These are phyloP conservation scores for Azemiops feae DNA, from an alignment of 2,113 vertebrate genomes.

Conservation along the genomic window DNA sequence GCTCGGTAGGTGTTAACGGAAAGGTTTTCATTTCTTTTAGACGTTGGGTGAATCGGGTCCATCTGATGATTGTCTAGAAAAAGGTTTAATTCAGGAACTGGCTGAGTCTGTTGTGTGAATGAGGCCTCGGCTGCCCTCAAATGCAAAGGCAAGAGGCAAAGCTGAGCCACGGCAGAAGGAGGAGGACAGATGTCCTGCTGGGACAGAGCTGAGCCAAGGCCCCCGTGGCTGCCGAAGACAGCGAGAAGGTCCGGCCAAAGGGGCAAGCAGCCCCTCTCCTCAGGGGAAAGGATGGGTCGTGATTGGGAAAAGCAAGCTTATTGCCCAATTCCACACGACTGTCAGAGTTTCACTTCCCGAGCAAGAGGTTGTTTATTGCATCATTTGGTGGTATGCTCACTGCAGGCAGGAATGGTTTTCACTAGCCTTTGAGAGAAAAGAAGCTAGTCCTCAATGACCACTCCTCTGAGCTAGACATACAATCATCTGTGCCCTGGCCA, in stretches of 20 bases:
- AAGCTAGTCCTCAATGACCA: not conserved
- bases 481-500: not conserved
- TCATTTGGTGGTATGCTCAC: not conserved
- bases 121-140: not conserved
- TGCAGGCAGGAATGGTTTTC: not conserved
- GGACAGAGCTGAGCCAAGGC: not conserved
- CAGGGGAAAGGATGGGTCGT: not conserved
- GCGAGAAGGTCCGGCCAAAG: not conserved
- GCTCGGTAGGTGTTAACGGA: not conserved
- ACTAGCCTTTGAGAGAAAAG: not conserved
- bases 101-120: not conserved
- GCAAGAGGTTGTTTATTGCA: not conserved
- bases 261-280: not conserved
- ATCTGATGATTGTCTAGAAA: not conserved
- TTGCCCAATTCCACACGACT: not conserved
- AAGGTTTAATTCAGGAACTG: not conserved
- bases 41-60: not conserved
- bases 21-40: not conserved
- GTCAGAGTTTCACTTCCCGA: not conserved
- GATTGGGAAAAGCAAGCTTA: not conserved
- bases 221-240: not conserved
- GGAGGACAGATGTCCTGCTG: not conserved
- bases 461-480: not conserved
- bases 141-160: not conserved
- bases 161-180: not conserved